phyloP scores from a whole-genome alignment of 1,140 invertebrate genomes.

The Popillia japonica region DNA sequence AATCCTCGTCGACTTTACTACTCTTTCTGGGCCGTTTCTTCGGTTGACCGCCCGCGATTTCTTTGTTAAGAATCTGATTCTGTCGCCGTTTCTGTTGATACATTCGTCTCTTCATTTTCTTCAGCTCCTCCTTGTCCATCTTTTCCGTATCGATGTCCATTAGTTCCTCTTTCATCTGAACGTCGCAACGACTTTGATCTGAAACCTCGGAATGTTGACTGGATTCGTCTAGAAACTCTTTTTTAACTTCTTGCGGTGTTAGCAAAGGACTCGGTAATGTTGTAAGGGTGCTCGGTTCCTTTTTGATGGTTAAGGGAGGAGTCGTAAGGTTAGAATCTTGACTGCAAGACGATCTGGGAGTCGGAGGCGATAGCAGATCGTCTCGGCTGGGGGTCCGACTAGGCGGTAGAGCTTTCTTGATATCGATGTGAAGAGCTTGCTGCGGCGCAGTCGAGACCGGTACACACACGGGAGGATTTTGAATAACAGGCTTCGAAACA shows the following conservation, averaged over 20 bases:
- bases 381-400: constrained; percentile 58
- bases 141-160: constrained; percentile 54
- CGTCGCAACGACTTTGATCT: constrained; percentile 66
- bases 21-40: constrained; percentile 86
- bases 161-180: constrained; percentile 66
- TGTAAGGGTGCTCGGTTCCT: constrained; percentile 42
- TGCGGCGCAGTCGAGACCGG: constrained; percentile 45
- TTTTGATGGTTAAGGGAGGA: constrained; percentile 55
- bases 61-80: constrained; percentile 64
- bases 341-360: constrained; percentile 56
- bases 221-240: constrained; percentile 68
- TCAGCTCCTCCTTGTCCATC: constrained; percentile 67
- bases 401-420: constrained; percentile 56
- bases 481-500: constrained; percentile 60
- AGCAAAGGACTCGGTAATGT: constrained; percentile 54
- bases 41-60: constrained; percentile 63
- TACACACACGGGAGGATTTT: constrained; percentile 43
- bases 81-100: constrained; percentile 84
- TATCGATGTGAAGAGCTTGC: constrained; percentile 56
- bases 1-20: constrained; percentile 89
- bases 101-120: constrained; percentile 81
- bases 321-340: constrained; percentile 59
- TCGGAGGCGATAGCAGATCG: constrained; percentile 59
- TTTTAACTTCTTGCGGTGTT: constrained; percentile 67
- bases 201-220: constrained; percentile 69